These are phyloP conservation scores for Periophthalmus magnuspinnatus DNA, from an alignment of 2,797 vertebrate genomes.

Conservation along the genomic window DNA sequence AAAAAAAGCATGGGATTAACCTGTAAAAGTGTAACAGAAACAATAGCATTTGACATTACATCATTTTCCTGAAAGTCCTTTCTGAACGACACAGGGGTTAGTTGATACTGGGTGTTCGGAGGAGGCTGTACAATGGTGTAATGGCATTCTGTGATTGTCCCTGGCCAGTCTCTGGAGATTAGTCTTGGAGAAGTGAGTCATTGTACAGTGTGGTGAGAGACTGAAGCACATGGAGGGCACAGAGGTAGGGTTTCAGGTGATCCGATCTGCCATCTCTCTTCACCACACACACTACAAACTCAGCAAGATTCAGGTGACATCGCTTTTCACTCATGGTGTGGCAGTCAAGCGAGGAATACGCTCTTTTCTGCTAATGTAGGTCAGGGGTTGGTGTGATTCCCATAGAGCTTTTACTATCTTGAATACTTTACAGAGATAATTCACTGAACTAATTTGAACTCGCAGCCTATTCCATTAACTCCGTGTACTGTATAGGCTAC, in stretches of 20 bases:
- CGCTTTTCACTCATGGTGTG: constrained; percentile 65
- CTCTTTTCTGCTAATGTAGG: constrained; percentile 65
- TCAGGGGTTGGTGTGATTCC: constrained; percentile 38
- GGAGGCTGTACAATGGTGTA: constrained; percentile 47
- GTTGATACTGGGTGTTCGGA: constrained; percentile 36
- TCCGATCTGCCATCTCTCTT: constrained; percentile 58
- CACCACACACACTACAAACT: constrained; percentile 54
- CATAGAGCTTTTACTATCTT: constrained; percentile 8
- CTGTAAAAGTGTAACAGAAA: constrained; percentile 4
- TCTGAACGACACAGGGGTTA: constrained; percentile 12
- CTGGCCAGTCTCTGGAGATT: neutral
- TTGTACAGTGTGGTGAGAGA: constrained; percentile 39
- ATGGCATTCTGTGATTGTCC: constrained; percentile 10
- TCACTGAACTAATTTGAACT: neutral
- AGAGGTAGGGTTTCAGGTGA: constrained; percentile 71
- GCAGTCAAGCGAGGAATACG: constrained; percentile 61
- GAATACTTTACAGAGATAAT: neutral
- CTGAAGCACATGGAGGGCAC: constrained; percentile 68
- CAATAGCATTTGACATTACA: constrained; percentile 1
- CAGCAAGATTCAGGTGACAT: constrained; percentile 75
- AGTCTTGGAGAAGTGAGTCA: constrained; percentile 24
- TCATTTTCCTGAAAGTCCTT: neutral
- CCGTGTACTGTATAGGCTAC: neutral
- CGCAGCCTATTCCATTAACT: neutral
- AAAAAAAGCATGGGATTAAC: neutral